Evolutionary conservation across 2,888 invertebrate genomes (phyloP).

Genomic region (Apamea anceps): DNA sequence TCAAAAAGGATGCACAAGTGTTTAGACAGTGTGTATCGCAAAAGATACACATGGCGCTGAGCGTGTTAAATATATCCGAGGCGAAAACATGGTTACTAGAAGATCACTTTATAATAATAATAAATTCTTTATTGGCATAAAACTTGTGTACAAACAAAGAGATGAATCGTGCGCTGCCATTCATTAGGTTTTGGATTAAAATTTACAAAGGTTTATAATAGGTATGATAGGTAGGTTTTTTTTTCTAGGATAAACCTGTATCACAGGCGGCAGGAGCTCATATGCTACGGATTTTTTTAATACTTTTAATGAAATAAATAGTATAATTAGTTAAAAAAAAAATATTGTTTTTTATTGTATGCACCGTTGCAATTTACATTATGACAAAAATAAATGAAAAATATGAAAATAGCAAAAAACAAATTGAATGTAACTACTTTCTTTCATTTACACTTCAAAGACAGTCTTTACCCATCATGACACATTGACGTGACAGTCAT

Average conservation of each 20-base stretch:
- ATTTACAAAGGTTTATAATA: too few species aligned
- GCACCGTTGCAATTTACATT: neutral
- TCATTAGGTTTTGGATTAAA: neutral
- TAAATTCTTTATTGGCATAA: neutral
- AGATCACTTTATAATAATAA: neutral
- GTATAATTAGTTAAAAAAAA: too few species aligned
- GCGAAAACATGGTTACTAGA: neutral
- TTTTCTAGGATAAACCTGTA: too few species aligned
- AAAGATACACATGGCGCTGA: too few species aligned
- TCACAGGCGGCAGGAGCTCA: too few species aligned
- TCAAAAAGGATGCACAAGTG: too few species aligned
- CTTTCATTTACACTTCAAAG: neutral
- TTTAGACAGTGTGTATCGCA: too few species aligned
- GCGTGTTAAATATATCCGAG: neutral
- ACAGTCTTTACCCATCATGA: neutral
- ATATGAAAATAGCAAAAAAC: neutral
- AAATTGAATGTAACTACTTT: neutral
- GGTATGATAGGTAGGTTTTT: too few species aligned
- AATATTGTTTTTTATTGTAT: too few species aligned
- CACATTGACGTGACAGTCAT: neutral
- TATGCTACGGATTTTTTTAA: too few species aligned
- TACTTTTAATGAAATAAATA: too few species aligned
- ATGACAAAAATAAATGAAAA: neutral
- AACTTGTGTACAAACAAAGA: neutral
- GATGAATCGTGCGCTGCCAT: neutral